phyloP scores from a whole-genome alignment of 2,113 vertebrate species.

The Trematomus loennbergii region DNA sequence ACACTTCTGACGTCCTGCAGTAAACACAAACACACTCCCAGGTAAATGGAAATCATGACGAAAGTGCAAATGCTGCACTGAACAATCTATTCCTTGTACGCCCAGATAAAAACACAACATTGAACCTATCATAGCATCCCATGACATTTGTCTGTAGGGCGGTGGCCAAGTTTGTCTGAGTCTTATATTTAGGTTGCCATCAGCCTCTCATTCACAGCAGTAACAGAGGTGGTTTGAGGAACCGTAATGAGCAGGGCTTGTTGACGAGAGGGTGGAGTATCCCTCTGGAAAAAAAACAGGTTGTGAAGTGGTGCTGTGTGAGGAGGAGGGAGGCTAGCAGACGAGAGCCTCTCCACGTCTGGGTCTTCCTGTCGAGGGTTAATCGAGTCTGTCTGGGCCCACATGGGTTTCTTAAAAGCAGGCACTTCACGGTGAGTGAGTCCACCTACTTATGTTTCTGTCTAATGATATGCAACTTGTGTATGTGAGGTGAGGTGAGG shows the following conservation, averaged over 20 bases:
- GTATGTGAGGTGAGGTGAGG: not conserved
- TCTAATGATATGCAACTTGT: not conserved
- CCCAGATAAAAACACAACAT: no score
- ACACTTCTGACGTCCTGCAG: not conserved
- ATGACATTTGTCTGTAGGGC: constrained; percentile 4
- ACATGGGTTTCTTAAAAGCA: not conserved
- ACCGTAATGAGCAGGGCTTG: constrained; percentile 39
- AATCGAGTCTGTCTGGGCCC: not conserved
- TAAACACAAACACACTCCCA: not conserved
- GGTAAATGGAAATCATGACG: not conserved
- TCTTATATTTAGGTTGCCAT: constrained; percentile 35
- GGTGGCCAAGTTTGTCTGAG: constrained; percentile 16
- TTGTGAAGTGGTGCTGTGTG: constrained; percentile 26
- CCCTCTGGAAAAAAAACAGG: constrained; percentile 48
- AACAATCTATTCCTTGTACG: not conserved
- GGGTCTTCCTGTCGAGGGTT: not conserved
- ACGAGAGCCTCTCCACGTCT: constrained; percentile 5
- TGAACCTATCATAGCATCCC: not conserved
- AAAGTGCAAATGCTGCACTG: not conserved
- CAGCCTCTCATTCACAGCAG: constrained; percentile 30
- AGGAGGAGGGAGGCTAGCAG: constrained; percentile 30
- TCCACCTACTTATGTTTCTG: not conserved
- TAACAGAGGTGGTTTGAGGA: constrained; percentile 27
- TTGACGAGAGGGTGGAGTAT: constrained; percentile 34
- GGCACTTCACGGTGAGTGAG: not conserved